Base-by-base conservation (phyloP, 23 tunicate species). In the Halocynthia roretzi region DNA sequence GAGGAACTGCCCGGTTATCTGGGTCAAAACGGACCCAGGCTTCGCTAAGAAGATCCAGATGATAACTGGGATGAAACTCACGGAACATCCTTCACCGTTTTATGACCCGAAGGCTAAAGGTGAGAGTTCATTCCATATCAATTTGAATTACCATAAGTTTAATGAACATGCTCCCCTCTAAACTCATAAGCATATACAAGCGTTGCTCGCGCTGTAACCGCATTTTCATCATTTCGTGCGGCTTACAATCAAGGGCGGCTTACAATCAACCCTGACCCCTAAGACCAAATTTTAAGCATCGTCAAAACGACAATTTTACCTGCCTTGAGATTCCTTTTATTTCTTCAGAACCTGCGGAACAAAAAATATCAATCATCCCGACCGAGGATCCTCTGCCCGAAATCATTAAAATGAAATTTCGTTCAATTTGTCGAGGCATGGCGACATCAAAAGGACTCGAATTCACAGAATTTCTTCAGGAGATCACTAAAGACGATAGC, bases 1-100 rank as follows among this genome's bases (percentile, higher is more conserved):
- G 8, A 44, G 86, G 52, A 86, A 86, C 7, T 87, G 93, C 55
- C 86, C 86, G 57, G 86, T 87, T 6, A 8, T 87, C 7, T 87
- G 93, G 93, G 77, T 87, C 54, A 82, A 74, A 77, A 77, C 93
- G 12, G 83, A 77, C 71, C 19, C n/a, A 40, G 44, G 15, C 0
- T 76, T 79, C 62, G 93, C 93, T 0, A 68, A 77, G 56, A 82
- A 54, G 72, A 62, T 77, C 6, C 70, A 86, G 57, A 60, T 23
- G 8, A 14, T 51, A 21, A 82, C 83, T 31, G 70, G 77, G 10
- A 76, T 87, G 83, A 18, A 51, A 7, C 68, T 50, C 67, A 54
- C 12, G 23, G 69, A 31, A 23, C 61, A 74, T 56, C 78, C 78
- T 0, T 54, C 83, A 23, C 79, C 86, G 7, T 87, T 82, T 54